These are phyloP conservation scores for Aphelocoma coerulescens DNA, from an alignment of 2,113 vertebrate genomes.

Conservation along the genomic window DNA sequence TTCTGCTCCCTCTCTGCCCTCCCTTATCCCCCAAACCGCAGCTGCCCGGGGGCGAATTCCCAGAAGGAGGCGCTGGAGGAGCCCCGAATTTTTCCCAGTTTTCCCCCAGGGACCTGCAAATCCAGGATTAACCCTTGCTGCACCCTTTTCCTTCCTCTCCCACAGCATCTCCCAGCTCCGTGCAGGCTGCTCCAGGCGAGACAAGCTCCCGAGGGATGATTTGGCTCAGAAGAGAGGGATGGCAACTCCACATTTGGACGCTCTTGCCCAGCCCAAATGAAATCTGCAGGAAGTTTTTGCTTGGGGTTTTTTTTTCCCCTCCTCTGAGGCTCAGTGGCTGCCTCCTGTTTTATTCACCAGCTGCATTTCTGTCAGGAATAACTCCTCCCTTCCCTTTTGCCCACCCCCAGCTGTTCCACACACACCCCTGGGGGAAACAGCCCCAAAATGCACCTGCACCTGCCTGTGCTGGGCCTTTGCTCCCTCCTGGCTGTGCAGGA, in stretches of 20 bases:
- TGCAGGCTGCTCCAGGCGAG: not conserved
- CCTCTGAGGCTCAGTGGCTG: not conserved
- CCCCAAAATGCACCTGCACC: not conserved
- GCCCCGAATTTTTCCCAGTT: not conserved
- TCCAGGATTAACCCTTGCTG: not conserved
- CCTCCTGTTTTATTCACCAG: not conserved
- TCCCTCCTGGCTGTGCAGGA: not conserved
- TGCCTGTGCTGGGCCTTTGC: not conserved
- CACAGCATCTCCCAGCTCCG: not conserved
- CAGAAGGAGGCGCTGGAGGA: not conserved
- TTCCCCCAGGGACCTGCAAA: not conserved
- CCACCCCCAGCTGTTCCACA: not conserved
- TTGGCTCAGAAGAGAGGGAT: not conserved
- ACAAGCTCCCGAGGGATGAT: not conserved
- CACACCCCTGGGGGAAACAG: not conserved
- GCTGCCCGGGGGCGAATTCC: not conserved
- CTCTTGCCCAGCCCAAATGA: not conserved
- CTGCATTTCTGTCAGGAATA: not conserved
- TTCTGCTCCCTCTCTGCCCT: not conserved
- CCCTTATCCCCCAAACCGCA: not conserved
- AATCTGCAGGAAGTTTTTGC: not conserved
- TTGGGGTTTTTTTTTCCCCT: accelerated
- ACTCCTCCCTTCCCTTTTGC: not conserved
- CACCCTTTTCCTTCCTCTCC: not conserved
- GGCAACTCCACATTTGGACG: not conserved